phyloP scores from a whole-genome alignment of 2,797 vertebrate species.

The Sebastes ruberrimus region DNA sequence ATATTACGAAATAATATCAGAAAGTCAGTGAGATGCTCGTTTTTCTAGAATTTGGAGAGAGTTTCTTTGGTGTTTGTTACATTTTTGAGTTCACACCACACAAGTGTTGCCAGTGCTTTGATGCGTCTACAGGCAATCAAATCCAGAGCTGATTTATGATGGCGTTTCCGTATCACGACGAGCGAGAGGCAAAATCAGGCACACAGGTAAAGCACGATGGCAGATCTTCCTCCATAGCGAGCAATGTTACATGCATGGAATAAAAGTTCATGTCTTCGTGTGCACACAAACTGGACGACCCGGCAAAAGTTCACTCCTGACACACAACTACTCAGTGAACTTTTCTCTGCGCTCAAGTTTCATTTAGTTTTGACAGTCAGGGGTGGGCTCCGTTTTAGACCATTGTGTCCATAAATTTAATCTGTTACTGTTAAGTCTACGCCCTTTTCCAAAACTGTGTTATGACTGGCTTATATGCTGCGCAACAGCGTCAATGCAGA shows the following conservation, averaged over 20 bases:
- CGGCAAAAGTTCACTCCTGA: slow-evolving; percentile 47
- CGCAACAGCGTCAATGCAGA: slow-evolving; percentile 47
- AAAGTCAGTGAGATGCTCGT: background rate
- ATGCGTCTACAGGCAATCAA: slow-evolving; percentile 5
- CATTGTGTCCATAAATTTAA: slow-evolving; percentile 66
- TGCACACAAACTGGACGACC: slow-evolving; percentile 22
- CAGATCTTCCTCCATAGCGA: slow-evolving; percentile 1
- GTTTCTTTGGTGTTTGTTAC: background rate
- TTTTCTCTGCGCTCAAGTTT: slow-evolving; percentile 58
- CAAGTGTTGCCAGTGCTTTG: background rate
- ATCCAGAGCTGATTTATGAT: slow-evolving; percentile 1
- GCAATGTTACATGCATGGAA: background rate
- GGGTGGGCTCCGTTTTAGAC: slow-evolving; percentile 52
- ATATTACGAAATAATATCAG: background rate
- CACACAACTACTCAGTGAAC: slow-evolving; percentile 47
- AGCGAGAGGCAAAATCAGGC: background rate
- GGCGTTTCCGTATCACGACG: slow-evolving; percentile 5
- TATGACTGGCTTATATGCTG: slow-evolving; percentile 57
- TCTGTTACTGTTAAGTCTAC: slow-evolving; percentile 69
- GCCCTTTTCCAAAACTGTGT: slow-evolving; percentile 60
- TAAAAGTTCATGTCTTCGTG: slow-evolving; percentile 11
- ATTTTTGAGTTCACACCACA: slow-evolving; percentile 12
- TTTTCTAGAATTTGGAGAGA: slow-evolving; percentile 1
- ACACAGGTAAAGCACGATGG: background rate
- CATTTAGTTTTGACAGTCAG: slow-evolving; percentile 66